Conservation (phyloP, 2,797 vertebrate species). For the Danionella dracula region DNA sequence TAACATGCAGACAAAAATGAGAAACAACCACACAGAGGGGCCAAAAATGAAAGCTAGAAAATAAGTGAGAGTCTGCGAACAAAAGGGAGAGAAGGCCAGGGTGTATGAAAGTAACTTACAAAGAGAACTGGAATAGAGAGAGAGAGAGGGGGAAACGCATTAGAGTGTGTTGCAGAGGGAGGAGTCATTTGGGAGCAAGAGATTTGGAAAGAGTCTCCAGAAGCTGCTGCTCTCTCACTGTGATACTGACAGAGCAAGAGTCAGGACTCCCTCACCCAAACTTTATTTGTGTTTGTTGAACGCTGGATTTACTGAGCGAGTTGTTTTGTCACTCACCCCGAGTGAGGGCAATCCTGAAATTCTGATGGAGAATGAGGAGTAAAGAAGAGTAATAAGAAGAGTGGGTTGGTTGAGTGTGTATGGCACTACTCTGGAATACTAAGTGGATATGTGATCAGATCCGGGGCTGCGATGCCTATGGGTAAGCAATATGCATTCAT, state of each 20-base stretch:
- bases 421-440: conserved; percentile 25
- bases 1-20: too few relatives aligned
- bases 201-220: conserved; percentile 9
- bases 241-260: conserved; percentile 9
- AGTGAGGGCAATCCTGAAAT: neutral
- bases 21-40: too few relatives aligned
- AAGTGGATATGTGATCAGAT: conserved; percentile 38
- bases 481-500: conserved; percentile 2
- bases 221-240: neutral
- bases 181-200: conserved; percentile 23
- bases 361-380: conserved; percentile 16
- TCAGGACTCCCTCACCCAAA: neutral
- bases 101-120: too few relatives aligned
- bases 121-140: neutral
- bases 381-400: conserved; percentile 15
- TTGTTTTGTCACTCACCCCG: neutral
- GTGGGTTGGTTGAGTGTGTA: neutral
- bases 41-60: too few relatives aligned
- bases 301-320: neutral
- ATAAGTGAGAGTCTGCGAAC: too few relatives aligned
- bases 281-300: neutral
- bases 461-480: conserved; percentile 21
- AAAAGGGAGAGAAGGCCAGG: too few relatives aligned
- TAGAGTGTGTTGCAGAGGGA: conserved; percentile 7
- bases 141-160: neutral